These are phyloP conservation scores for Actias luna DNA, from an alignment of 2,888 invertebrate species.

Conservation along the genomic window DNA sequence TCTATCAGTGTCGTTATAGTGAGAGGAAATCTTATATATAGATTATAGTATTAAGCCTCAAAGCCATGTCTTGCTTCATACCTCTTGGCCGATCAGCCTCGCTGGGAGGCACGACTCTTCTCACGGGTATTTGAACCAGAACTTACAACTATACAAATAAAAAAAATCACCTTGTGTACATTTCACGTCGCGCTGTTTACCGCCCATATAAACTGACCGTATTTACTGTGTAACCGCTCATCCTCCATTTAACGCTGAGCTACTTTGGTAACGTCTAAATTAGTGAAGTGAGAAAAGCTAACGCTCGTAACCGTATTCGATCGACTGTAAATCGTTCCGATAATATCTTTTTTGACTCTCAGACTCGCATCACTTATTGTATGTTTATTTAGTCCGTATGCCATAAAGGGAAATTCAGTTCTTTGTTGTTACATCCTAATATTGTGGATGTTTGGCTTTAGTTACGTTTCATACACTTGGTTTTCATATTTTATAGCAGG, in stretches of 20 bases:
- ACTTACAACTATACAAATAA: slow-evolving; percentile 74
- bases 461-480: slow-evolving; percentile 39
- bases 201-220: slow-evolving; percentile 73
- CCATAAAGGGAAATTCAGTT: slow-evolving; percentile 64
- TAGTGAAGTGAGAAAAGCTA: slow-evolving; percentile 79
- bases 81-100: slow-evolving; percentile 34
- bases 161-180: slow-evolving; percentile 74
- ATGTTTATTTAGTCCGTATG: slow-evolving; percentile 59
- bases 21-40: slow-evolving; percentile 60
- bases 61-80: slow-evolving; percentile 24
- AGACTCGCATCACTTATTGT: slow-evolving; percentile 67
- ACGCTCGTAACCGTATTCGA: slow-evolving; percentile 72
- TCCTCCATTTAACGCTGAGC: slow-evolving; percentile 74
- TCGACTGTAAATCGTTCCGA: slow-evolving; percentile 73
- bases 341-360: slow-evolving; percentile 71
- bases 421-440: slow-evolving; percentile 62
- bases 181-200: slow-evolving; percentile 77
- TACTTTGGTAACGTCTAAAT: slow-evolving; percentile 80
- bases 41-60: slow-evolving; percentile 51
- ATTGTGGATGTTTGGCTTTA: slow-evolving; percentile 44
- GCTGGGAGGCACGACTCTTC: slow-evolving; percentile 58
- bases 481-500: slow-evolving; percentile 52
- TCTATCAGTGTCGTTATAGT: slow-evolving; percentile 32
- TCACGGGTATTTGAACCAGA: slow-evolving; percentile 78
- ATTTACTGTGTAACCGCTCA: slow-evolving; percentile 75